Conservation (phyloP, 1,140 invertebrate species). For the Listronotus oregonensis region DNA sequence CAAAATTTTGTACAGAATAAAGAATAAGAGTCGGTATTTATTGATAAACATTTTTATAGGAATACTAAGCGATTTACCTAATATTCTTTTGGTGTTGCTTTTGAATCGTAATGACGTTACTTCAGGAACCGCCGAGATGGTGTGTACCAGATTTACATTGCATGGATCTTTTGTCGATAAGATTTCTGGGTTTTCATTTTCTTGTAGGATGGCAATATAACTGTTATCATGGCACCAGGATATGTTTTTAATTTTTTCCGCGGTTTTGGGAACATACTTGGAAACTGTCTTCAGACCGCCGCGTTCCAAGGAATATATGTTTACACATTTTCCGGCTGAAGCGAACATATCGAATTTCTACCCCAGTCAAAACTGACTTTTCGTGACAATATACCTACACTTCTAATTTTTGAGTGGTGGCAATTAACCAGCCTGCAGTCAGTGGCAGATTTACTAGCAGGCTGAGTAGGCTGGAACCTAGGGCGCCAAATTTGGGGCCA, state of each 20-base stretch:
- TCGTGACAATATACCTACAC: too few species aligned
- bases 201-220: constrained; percentile 36
- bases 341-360: constrained; percentile 2
- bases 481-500: too few species aligned
- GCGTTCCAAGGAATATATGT: constrained; percentile 10
- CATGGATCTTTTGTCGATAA: constrained; percentile 37
- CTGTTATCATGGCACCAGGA: constrained; percentile 43
- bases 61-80: too few species aligned
- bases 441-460: too few species aligned
- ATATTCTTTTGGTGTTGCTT: constrained; percentile 31
- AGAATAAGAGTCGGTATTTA: too few species aligned
- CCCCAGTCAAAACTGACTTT: too few species aligned
- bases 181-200: constrained; percentile 38
- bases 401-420: too few species aligned
- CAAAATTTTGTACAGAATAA: too few species aligned
- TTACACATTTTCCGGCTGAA: constrained; percentile 9
- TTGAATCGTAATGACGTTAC: constrained; percentile 37
- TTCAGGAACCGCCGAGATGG: constrained; percentile 31
- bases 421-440: too few species aligned
- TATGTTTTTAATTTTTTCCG: constrained; percentile 15
- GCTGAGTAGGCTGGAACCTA: too few species aligned
- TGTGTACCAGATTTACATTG: constrained; percentile 35
- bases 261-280: constrained; percentile 4
- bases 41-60: too few species aligned
- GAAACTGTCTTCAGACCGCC: constrained; percentile 7